Conservation (phyloP, 2,113 vertebrate species). For the Recurvirostra avosetta region DNA sequence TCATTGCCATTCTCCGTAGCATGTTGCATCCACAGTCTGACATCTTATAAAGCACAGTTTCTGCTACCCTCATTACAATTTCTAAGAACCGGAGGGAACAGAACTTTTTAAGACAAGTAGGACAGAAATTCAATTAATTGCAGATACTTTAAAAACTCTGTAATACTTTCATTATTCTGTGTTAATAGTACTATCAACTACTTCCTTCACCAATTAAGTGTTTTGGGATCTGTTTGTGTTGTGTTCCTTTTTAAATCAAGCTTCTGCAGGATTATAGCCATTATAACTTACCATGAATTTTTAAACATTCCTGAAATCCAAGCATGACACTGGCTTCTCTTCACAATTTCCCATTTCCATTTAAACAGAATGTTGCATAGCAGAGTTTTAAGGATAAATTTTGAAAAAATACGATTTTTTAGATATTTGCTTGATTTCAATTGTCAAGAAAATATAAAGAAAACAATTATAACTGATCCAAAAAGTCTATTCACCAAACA, state of each 20-base stretch:
- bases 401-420: neutral
- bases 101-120: neutral
- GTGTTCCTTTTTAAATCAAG: neutral
- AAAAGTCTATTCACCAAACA: constrained; percentile 18
- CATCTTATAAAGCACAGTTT: neutral
- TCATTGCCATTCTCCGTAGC: neutral
- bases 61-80: neutral
- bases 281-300: neutral
- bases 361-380: neutral
- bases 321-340: neutral
- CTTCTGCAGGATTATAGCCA: neutral
- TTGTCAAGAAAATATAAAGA: constrained; percentile 33
- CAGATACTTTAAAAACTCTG: neutral
- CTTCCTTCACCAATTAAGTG: neutral
- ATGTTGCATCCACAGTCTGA: neutral
- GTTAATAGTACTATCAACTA: neutral
- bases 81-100: neutral
- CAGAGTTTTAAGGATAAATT: constrained; percentile 2
- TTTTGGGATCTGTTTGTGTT: neutral
- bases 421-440: constrained; percentile 10
- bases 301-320: constrained; percentile 1
- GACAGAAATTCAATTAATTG: neutral
- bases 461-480: constrained; percentile 11
- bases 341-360: neutral
- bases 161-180: neutral